These are phyloP conservation scores for Gadus chalcogrammus DNA, from an alignment of 2,113 vertebrate species.

Conservation along the genomic window DNA sequence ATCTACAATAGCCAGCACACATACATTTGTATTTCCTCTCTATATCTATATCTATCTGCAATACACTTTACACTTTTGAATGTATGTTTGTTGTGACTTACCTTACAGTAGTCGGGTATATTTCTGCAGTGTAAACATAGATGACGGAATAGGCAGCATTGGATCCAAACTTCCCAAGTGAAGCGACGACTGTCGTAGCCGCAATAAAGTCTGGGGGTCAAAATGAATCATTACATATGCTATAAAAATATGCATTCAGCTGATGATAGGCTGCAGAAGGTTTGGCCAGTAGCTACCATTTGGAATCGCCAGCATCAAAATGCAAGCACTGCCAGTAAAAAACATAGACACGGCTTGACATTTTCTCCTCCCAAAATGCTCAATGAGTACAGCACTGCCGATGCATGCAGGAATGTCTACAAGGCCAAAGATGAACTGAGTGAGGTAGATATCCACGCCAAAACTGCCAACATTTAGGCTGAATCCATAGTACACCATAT, in stretches of 20 bases:
- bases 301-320: conserved; percentile 77
- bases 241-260: background rate
- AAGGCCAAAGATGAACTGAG: conserved; percentile 83
- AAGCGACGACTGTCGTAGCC: conserved; percentile 66
- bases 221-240: background rate
- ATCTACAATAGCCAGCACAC: too few species aligned
- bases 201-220: conserved; percentile 60
- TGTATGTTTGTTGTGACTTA: conserved; percentile 45
- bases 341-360: conserved; percentile 62
- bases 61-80: too few species aligned
- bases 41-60: too few species aligned
- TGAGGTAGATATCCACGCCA: conserved; percentile 90
- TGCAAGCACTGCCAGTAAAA: conserved; percentile 76
- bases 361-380: conserved; percentile 77
- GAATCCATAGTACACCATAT: conserved; percentile 83
- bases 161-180: conserved; percentile 71
- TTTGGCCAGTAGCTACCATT: conserved; percentile 65
- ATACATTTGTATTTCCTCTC: too few species aligned
- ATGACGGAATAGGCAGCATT: conserved; percentile 65
- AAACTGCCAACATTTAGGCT: conserved; percentile 85
- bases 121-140: conserved; percentile 81
- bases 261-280: background rate
- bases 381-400: conserved; percentile 67
- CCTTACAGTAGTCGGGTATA: conserved; percentile 84
- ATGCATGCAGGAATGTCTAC: conserved; percentile 79